phyloP scores from a whole-genome alignment of 2,113 vertebrate genomes.

The Catharus minimus region DNA sequence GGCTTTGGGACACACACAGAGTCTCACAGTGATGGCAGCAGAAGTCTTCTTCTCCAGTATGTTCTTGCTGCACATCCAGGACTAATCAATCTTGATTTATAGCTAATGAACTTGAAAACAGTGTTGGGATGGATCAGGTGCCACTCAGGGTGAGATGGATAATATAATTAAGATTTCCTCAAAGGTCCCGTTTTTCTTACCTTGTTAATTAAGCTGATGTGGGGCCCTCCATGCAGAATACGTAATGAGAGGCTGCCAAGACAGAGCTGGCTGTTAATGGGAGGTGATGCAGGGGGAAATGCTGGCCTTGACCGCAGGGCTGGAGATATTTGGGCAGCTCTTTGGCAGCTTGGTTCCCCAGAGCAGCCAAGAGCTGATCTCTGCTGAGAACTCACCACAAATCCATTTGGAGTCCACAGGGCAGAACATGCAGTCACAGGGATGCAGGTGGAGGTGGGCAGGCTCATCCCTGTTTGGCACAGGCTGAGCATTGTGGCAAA shows the following conservation, averaged over 20 bases:
- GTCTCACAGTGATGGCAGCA: rapidly evolving
- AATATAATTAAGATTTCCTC: slow-evolving; percentile 67
- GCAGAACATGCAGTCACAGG: rapidly evolving
- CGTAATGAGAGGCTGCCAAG: slow-evolving; percentile 1
- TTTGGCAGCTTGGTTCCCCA: neutral
- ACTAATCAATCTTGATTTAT: slow-evolving; percentile 52
- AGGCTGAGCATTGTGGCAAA: rapidly evolving
- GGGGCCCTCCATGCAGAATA: slow-evolving; percentile 13
- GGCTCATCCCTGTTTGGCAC: neutral
- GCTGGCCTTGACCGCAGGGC: neutral
- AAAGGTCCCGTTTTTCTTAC: slow-evolving; percentile 55
- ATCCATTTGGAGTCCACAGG: rapidly evolving
- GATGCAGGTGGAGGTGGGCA: neutral
- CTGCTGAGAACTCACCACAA: neutral
- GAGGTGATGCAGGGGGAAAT: neutral
- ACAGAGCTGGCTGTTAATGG: neutral
- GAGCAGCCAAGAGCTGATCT: neutral
- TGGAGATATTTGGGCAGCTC: neutral
- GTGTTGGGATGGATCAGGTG: slow-evolving; percentile 57
- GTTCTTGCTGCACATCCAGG: neutral
- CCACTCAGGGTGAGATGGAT: slow-evolving; percentile 62
- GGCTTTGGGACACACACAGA: neutral
- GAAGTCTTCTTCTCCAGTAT: neutral
- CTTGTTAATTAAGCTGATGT: slow-evolving; percentile 67
- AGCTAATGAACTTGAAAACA: slow-evolving; percentile 57